A percentile compares a stretch with the other conserved stretches of the same genome.
These are phyloP conservation scores for Phorcus lineatus DNA, from an alignment of 2,888 invertebrate genomes.

Conservation along the genomic window DNA sequence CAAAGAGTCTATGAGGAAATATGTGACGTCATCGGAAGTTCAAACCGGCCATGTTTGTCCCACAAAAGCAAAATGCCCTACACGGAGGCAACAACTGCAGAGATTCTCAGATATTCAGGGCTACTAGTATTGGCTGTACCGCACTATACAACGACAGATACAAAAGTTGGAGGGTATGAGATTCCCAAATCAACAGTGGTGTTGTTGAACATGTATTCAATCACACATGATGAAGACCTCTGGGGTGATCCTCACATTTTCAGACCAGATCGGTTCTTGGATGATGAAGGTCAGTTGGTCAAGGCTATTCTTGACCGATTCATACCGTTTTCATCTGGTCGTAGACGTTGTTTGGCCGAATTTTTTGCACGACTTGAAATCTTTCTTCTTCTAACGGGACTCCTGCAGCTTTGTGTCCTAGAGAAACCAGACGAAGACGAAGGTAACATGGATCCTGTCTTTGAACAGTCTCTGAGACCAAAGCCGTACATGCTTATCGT, in stretches of 20 bases:
- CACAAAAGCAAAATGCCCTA: slow-evolving; percentile 45
- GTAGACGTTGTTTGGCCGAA: slow-evolving; percentile 60
- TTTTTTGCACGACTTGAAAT: slow-evolving; percentile 53
- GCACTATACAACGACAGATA: slow-evolving; percentile 45
- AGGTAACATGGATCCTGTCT: background rate
- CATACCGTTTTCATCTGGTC: slow-evolving; percentile 50
- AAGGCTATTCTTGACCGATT: slow-evolving; percentile 34
- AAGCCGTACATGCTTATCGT: background rate
- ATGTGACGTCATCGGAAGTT: slow-evolving; percentile 43
- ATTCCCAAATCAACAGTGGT: slow-evolving; percentile 43
- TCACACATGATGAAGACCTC: slow-evolving; percentile 27
- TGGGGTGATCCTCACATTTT: slow-evolving; percentile 42
- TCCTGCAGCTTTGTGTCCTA: background rate
- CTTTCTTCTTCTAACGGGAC: slow-evolving; percentile 34
- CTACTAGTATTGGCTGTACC: slow-evolving; percentile 53
- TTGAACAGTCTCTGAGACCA: background rate
- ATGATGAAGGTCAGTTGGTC: slow-evolving; percentile 24
- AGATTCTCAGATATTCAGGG: slow-evolving; percentile 45
- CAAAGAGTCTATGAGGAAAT: slow-evolving; percentile 54
- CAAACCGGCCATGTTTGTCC: slow-evolving; percentile 31
- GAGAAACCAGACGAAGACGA: background rate
- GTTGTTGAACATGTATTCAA: slow-evolving; percentile 35
- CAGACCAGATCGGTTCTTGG: slow-evolving; percentile 37
- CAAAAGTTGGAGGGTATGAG: slow-evolving; percentile 34
- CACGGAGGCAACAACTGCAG: slow-evolving; percentile 48